Base-by-base conservation (phyloP, 2,113 vertebrate genomes). In the Gambusia holbrooki region DNA sequence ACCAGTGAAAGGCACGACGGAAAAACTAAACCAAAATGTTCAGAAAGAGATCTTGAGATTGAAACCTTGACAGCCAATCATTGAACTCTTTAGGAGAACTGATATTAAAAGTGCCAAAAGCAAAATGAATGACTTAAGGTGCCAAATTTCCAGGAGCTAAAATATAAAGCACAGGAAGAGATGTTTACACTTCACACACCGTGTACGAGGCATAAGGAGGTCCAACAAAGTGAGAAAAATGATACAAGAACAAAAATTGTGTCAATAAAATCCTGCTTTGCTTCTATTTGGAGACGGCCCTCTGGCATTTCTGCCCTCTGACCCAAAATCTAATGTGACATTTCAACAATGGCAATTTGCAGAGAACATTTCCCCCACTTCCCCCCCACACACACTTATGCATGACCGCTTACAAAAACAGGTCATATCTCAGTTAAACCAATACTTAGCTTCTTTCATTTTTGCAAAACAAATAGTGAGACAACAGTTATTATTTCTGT, bases 311-410 rank as follows among this genome's bases (percentile, higher is more conserved):
- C 54, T 73, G 80, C 77, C 62, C 37, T 42, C 45, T 85, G 73
- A 88, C 77, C 84, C 71, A 54, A 33, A 17, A 84, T 30, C 76
- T 75, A 83, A 86, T 84, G 66, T 85, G 85, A 84, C 83, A 89
- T 86, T 84, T 84, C 63, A 62, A 61, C 69, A 45, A 68, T 32
- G 70, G 17, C 45, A 48, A 19, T 17, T 48, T 69, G n/a, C 3
- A 54, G 33, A 15, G 71, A 32, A 69, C 66, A 48, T 17, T 5
- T 17, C n/a, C 30, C 33, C 7, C 27, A 27, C 27, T 27, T 27
- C 35, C 35, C 35, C 35, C 35, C 10, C 35, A 35, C 14, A 19
- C 76, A 77, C 30, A 42, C 61, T 58, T 48, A 19, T 17, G 45
- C 17, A 48, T 48, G 14, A 48, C 45, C 17, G 17, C 45, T 19